Percentiles rank a stretch among this genome's conserved stretches.
Conservation (phyloP, 1,140 invertebrate species). For the Drosophila kurseongensis region DNA sequence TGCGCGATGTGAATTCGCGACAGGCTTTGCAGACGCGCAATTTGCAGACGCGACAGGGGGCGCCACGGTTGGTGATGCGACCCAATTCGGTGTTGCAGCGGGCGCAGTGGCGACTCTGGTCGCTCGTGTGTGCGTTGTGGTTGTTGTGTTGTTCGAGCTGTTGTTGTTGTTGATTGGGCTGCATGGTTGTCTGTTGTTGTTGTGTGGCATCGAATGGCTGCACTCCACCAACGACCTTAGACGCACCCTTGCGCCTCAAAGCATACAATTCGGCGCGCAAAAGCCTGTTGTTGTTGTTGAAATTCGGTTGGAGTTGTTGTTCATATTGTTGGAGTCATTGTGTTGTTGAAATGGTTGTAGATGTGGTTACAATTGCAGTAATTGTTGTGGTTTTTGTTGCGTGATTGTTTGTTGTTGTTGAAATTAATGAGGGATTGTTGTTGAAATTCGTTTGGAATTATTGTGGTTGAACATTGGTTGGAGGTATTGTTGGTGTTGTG, state of each 20-base stretch:
- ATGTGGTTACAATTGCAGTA: not conserved
- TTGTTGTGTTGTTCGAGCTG: constrained; percentile 71
- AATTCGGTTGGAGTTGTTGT: not conserved
- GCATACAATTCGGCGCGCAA: constrained; percentile 88
- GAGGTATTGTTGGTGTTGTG: not conserved
- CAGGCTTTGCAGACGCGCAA: constrained; percentile 91
- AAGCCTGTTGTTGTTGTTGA: constrained; percentile 85
- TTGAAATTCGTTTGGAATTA: not conserved
- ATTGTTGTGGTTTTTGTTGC: not conserved
- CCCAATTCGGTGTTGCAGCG: constrained; percentile 90
- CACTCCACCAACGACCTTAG: constrained; percentile 84
- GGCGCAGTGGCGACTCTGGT: constrained; percentile 88
- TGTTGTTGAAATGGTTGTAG: not conserved
- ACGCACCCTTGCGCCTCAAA: constrained; percentile 87
- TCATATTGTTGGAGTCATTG: not conserved
- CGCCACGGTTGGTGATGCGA: constrained; percentile 90
- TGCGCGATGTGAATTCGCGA: constrained; percentile 87
- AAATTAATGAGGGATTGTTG: not conserved
- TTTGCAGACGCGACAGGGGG: constrained; percentile 89
- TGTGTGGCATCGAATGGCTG: constrained; percentile 68
- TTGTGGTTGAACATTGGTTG: not conserved
- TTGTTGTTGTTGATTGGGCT: constrained; percentile 62
- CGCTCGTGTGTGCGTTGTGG: constrained; percentile 72
- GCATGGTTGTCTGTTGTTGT: constrained; percentile 60
- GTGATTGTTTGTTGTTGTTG: not conserved